Percentiles rank a stretch among this genome's conserved stretches.
Evolutionary conservation across 2,888 invertebrate genomes (phyloP).

Genomic region (Dicycla oo): DNA sequence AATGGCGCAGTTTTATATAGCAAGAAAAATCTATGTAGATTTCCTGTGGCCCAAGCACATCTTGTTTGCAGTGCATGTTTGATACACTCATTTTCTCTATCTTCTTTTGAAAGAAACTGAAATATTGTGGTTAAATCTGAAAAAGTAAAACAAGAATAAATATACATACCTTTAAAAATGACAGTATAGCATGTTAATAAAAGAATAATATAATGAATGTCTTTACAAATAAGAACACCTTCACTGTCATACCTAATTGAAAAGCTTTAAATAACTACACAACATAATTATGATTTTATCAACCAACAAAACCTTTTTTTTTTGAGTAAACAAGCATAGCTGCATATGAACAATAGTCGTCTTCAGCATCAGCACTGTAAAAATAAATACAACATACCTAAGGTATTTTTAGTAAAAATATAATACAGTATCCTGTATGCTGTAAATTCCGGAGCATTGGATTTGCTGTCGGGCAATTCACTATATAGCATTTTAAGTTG

Average conservation of each 20-base stretch:
- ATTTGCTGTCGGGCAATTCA: slow-evolving; percentile 92
- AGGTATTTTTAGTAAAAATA: slow-evolving; percentile 99
- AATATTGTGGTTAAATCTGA: slow-evolving; percentile 98
- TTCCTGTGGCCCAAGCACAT: slow-evolving; percentile 98
- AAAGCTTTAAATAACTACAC: slow-evolving; percentile 1
- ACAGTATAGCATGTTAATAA: background rate
- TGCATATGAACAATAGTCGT: background rate
- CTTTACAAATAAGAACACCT: background rate
- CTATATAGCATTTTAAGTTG: slow-evolving; percentile 98
- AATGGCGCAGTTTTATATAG: slow-evolving; percentile 97
- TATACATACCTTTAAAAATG: background rate
- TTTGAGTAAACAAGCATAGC: background rate
- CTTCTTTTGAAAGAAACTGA: slow-evolving; percentile 94
- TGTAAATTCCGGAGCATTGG: slow-evolving; percentile 97
- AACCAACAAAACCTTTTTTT: background rate
- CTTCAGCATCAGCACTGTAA: background rate
- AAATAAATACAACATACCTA: slow-evolving; percentile 92
- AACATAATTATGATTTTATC: background rate
- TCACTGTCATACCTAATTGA: background rate
- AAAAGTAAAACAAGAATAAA: slow-evolving; percentile 67
- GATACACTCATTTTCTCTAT: slow-evolving; percentile 95
- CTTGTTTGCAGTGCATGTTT: slow-evolving; percentile 96
- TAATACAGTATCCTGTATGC: slow-evolving; percentile 99
- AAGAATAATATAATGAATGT: background rate
- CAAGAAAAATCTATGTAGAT: slow-evolving; percentile 97